Evolutionary conservation across 2,888 invertebrate species (phyloP), one percentile per base, ranked within the genome.

Genomic region (Galerucella calmariensis): DNA sequence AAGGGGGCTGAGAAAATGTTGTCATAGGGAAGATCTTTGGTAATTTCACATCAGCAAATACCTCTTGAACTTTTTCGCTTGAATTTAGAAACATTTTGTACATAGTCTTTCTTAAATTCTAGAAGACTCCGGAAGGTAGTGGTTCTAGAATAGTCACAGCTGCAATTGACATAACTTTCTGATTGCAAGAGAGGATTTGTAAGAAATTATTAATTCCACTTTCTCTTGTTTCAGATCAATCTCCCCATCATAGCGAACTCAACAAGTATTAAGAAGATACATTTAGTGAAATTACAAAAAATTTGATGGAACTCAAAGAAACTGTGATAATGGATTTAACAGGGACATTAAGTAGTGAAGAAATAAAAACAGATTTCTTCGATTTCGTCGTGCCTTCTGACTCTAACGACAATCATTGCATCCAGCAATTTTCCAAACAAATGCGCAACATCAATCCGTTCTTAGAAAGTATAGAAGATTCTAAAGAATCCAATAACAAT

Each of bases 351-450:
- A 90, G 92, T 81, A 91, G 93, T 86, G 94, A 94, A 88, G 95
- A 95, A 89, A 90, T 95, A 83, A 95, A 95, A 89, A 94, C 95
- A 81, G 95, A 95, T 89, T 95, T 95, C 90, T 95, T 95, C 89
- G 95, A 95, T 89, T 95, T 95, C 88, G 95, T 95, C 78, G 94
- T 94, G 70, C 93, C 94, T 65, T 94, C 94, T 75, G 94, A 94
- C 83, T 91, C 94, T 84, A 92, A 91, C 84, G 92, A 93, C 87
- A 91, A 92, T 66, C 89, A 90, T 46, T 87, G 87, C 63, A 87
- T 89, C 73, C 87, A 89, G 58, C 92, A 92, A 84, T 92, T 91
- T 86, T 90, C 91, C 84, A 91, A 92, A 86, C 92, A 92, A 85
- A 92, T 92, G 91, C 90, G 92, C 79, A 91, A 90, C 78, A 91